Evolutionary conservation across 2,888 invertebrate species (phyloP).

Genomic region (Calameuta pallipes): DNA sequence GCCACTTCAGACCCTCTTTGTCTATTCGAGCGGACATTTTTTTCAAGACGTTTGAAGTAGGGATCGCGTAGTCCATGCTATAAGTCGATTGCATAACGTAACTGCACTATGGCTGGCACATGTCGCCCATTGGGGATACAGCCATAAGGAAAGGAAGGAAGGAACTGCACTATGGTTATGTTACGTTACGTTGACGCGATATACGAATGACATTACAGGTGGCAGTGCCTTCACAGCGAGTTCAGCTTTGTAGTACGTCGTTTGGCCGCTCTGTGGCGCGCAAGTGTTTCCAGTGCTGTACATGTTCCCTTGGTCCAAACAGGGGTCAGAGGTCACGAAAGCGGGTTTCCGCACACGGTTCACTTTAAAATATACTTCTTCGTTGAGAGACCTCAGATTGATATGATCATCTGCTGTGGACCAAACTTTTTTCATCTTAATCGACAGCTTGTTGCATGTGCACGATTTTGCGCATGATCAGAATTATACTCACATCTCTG

Average conservation of each 20-base stretch:
- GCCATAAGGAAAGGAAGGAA: too few relatives aligned
- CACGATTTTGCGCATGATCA: neutral
- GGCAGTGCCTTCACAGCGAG: slow-evolving; percentile 3
- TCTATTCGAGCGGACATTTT: too few relatives aligned
- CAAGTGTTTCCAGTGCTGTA: neutral
- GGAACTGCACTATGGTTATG: too few relatives aligned
- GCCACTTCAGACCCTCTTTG: too few relatives aligned
- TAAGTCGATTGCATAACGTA: neutral
- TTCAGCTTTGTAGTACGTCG: neutral
- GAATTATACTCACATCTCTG: neutral
- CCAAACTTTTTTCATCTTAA: neutral
- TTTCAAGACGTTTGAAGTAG: too few relatives aligned
- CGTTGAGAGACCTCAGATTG: neutral
- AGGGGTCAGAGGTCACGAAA: slow-evolving; percentile 12
- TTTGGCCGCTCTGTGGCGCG: neutral
- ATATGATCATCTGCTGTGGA: neutral
- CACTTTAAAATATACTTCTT: slow-evolving; percentile 11
- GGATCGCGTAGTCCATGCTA: too few relatives aligned
- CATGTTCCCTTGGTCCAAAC: neutral
- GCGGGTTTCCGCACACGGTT: neutral
- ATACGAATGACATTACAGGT: slow-evolving; percentile 2
- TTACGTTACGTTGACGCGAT: neutral
- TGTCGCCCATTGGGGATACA: too few relatives aligned
- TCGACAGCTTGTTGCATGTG: neutral
- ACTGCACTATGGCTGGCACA: neutral